Percentiles rank a stretch among this genome's conserved stretches.
Evolutionary conservation across 2,113 vertebrate genomes (phyloP).

Genomic region (Pedetes capensis): DNA sequence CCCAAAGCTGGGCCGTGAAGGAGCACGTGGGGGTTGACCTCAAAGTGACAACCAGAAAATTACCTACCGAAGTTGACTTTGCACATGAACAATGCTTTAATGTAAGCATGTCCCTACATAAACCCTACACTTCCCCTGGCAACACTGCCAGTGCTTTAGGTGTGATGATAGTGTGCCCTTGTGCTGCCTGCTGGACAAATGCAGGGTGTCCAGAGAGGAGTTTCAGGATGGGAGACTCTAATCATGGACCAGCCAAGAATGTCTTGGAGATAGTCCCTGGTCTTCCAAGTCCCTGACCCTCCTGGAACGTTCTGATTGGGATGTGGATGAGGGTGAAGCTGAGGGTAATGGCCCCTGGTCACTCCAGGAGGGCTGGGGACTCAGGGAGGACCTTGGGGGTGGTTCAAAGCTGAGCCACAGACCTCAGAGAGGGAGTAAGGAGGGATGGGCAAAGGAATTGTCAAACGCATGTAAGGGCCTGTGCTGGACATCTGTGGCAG

Average conservation of each 20-base stretch:
- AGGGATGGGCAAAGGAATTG: background rate
- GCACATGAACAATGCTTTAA: no score
- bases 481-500: background rate
- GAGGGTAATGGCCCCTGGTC: background rate
- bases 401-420: background rate
- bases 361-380: background rate
- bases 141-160: no score
- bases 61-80: no score
- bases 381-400: background rate
- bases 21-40: background rate
- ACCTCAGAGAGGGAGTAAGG: background rate
- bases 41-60: no score
- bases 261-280: background rate
- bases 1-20: background rate
- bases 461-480: accelerated
- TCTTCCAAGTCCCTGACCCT: background rate
- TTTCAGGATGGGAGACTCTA: background rate
- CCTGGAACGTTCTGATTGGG: background rate
- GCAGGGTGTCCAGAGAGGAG: background rate
- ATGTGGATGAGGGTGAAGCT: background rate
- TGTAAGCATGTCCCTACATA: no score
- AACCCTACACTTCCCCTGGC: no score
- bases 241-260: background rate
- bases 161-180: no score
- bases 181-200: no score